Conservation (phyloP, 2,797 vertebrate genomes). For the Nannoperca australis region DNA sequence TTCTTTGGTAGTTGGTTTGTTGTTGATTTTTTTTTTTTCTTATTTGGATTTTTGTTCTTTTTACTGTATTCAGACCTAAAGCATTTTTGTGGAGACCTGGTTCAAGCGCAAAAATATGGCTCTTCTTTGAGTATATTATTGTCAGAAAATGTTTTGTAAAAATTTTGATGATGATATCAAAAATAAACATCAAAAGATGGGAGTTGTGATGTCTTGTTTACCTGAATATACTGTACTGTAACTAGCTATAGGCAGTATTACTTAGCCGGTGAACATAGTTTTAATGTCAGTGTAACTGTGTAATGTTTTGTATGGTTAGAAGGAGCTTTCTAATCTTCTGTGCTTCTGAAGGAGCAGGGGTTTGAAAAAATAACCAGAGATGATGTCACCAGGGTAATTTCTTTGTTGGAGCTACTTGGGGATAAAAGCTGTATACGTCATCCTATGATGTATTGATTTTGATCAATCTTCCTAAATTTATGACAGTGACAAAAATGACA, state of each 20-base stretch:
- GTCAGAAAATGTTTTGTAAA: slow-evolving; percentile 92
- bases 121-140: slow-evolving; percentile 91
- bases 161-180: slow-evolving; percentile 90
- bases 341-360: not conserved
- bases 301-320: not conserved
- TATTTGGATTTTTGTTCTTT: slow-evolving; percentile 70
- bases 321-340: not conserved
- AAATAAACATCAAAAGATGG: slow-evolving; percentile 90
- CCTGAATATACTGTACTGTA: not conserved
- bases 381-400: not conserved
- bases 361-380: not conserved
- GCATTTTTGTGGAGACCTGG: slow-evolving; percentile 85
- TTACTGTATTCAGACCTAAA: slow-evolving; percentile 83
- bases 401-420: not conserved
- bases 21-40: slow-evolving; percentile 64
- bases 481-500: not conserved
- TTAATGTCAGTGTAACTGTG: not conserved
- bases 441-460: not conserved
- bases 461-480: not conserved
- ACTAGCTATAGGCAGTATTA: not conserved
- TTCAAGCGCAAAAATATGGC: slow-evolving; percentile 87
- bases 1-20: slow-evolving; percentile 79
- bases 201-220: slow-evolving; percentile 45
- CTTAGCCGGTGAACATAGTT: not conserved
- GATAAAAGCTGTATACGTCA: not conserved